Conservation (phyloP, 2,797 vertebrate genomes). For the Hemibagrus guttatus region DNA sequence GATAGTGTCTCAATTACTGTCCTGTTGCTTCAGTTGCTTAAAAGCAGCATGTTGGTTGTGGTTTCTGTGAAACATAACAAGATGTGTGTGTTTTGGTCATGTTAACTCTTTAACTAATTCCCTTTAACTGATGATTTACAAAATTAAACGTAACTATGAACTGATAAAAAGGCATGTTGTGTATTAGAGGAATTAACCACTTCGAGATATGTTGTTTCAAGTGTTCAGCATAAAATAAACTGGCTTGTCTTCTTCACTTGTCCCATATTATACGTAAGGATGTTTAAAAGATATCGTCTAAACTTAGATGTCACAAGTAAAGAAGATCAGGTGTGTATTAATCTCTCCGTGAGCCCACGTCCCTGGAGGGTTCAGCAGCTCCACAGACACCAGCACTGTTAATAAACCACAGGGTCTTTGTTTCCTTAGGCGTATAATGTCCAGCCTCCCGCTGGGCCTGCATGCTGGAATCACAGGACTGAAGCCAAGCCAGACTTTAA, state of each 20-base stretch:
- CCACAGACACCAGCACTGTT: conserved; percentile 4
- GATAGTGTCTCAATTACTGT: background rate
- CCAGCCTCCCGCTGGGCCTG: conserved; percentile 31
- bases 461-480: conserved; percentile 29
- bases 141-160: background rate
- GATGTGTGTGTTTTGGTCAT: background rate
- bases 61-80: background rate
- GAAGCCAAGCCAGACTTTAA: conserved; percentile 42
- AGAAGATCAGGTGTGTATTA: conserved; percentile 65
- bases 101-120: background rate
- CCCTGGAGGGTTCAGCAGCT: conserved; percentile 57
- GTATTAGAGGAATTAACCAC: background rate
- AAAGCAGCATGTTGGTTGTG: too few species aligned
- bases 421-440: conserved; percentile 42
- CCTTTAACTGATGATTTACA: background rate
- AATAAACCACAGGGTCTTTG: conserved; percentile 44
- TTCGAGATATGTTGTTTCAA: background rate
- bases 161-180: background rate
- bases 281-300: background rate
- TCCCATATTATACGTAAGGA: background rate
- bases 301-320: background rate
- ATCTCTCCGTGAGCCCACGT: conserved; percentile 47
- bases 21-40: background rate
- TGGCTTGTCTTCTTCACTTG: background rate
- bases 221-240: background rate